phyloP scores from a whole-genome alignment of 2,113 vertebrate species.

The Odocoileus hemionus region DNA sequence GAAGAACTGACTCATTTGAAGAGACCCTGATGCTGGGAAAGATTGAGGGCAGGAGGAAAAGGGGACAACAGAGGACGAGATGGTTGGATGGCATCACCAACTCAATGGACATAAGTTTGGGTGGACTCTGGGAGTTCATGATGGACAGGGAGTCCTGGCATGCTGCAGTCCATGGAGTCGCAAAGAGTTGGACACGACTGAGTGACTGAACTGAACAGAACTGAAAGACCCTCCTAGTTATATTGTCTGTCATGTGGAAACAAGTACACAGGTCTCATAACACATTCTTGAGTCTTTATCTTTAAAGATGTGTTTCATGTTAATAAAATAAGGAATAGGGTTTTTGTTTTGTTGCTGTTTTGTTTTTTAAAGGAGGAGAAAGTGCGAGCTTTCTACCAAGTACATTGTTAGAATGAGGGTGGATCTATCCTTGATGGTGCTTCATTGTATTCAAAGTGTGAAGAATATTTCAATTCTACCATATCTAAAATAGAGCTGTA shows the following conservation, averaged over 20 bases:
- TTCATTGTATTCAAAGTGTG: not conserved
- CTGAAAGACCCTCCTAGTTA: not conserved
- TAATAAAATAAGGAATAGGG: not conserved
- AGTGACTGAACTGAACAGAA: not conserved
- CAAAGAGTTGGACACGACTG: not conserved
- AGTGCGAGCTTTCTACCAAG: not conserved
- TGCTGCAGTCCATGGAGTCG: not conserved
- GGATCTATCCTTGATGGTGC: not conserved
- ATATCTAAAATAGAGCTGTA: not conserved
- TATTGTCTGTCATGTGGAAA: not conserved
- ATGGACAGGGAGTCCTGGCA: not conserved
- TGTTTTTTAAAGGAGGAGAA: not conserved
- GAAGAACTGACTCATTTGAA: not conserved
- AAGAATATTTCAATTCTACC: not conserved
- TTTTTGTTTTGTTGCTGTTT: not conserved
- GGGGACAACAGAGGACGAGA: not conserved
- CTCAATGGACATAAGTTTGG: not conserved
- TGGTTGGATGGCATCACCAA: not conserved
- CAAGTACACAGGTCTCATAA: not conserved
- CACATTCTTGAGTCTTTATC: not conserved
- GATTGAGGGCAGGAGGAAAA: not conserved
- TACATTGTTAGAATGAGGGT: not conserved
- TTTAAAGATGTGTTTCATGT: not conserved
- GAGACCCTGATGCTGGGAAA: not conserved
- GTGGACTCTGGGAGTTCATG: not conserved